Conservation (phyloP, 30 jellyfish, hydroid and myxozoan genomes). For the Pseudorhiza aurosa region DNA sequence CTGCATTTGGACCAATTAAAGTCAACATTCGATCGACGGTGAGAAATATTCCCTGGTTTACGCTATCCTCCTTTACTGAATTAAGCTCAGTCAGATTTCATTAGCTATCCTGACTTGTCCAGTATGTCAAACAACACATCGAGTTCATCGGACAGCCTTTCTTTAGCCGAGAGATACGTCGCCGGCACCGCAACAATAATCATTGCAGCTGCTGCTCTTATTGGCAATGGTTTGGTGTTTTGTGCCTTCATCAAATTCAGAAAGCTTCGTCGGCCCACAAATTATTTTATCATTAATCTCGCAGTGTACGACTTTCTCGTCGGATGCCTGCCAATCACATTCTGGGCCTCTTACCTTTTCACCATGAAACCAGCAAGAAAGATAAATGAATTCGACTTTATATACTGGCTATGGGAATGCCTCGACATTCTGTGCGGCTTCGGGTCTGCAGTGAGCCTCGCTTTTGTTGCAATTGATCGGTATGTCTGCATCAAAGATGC, state of each 20-base stretch:
- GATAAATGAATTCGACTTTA: neutral
- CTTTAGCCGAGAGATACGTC: constrained; percentile 5
- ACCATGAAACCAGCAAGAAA: constrained; percentile 2
- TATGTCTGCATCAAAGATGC: constrained; percentile 57
- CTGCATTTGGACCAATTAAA: too few species aligned
- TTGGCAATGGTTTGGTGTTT: constrained; percentile 59
- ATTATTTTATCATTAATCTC: constrained; percentile 41
- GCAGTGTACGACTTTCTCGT: constrained; percentile 60
- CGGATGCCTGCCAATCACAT: constrained; percentile 30
- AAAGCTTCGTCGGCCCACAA: constrained; percentile 57
- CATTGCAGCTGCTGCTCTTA: constrained; percentile 24
- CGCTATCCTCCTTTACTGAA: too few species aligned
- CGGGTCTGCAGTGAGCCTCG: constrained; percentile 33
- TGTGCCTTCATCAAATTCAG: constrained; percentile 43
- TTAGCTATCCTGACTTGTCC: too few species aligned
- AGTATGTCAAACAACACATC: neutral
- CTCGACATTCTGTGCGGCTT: constrained; percentile 19
- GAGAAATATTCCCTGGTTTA: too few species aligned
- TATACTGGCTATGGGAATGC: constrained; percentile 45
- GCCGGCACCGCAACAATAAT: constrained; percentile 27
- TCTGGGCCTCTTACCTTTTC: constrained; percentile 26
- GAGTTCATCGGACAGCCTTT: neutral
- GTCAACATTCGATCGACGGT: too few species aligned
- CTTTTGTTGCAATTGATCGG: constrained; percentile 56
- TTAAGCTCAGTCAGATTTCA: too few species aligned